Base-by-base conservation (phyloP, 2,113 vertebrate genomes). In the Aramus guarauna region DNA sequence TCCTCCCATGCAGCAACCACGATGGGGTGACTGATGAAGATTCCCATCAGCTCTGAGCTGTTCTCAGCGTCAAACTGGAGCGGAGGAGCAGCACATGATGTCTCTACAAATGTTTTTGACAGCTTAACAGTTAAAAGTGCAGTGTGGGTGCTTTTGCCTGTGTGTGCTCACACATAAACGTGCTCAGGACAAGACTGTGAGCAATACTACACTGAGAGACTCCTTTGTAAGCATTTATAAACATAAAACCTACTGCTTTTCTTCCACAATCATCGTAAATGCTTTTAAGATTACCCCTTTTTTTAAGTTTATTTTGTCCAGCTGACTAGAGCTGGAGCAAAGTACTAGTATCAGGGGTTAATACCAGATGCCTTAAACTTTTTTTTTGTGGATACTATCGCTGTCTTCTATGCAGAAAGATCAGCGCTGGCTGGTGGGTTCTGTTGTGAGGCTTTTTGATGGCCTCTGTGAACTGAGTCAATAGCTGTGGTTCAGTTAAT, bases 11-110 rank as follows among this genome's bases (percentile, higher is more conserved):
- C 47, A 90, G 81, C 82, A 90, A 45, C 85, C 72, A 85, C 59
- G 68, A 94, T 90, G 63, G 60, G 71, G 87, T 97, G 97, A 97
- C 95, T 91, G 94, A 97, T 96, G 95, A 92, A 91, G 93, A 94
- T 90, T 82, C 93, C 77, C 34, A 32, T 90, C 92, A 76, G 45
- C 78, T 97, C 93, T 91, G 92, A 97, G 90, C 76, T 83, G 88
- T 72, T 95, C 91, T 74, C 55, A 62, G 59, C 90, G 92, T 96
- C 94, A 95, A 9, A 63, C 47, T 71, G 83, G 53, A 85, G 62
- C 5, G 50, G 75, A 60, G 66, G 45, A 95, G 60, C 53, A 55
- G 66, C 24, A 15, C 47, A 47, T 53, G 45, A 43, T 43, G 50
- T 60, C 59, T 89, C 91, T 74, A 52, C n/a, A 60, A 66, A 95